Evolutionary conservation across 37 sponge, comb jelly and placozoan genomes (phyloP).

Genomic region (Tethya wilhelma): DNA sequence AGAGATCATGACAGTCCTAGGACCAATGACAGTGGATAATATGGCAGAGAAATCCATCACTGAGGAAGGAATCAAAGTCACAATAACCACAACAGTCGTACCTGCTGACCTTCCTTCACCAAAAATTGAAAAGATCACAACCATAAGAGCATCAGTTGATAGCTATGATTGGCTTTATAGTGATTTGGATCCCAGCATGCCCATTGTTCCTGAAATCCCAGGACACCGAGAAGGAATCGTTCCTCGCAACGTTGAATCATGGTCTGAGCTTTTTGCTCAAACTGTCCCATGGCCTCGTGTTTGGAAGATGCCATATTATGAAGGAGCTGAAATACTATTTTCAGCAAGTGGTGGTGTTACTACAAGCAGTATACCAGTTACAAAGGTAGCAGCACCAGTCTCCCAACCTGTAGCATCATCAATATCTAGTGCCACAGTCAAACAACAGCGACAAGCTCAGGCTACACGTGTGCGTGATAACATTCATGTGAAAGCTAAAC

Average conservation of each 20-base stretch:
- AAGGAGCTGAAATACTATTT: not conserved
- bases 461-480: too few species aligned
- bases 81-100: not conserved
- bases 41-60: not conserved
- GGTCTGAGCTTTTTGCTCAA: slow-evolving; percentile 24
- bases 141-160: not conserved
- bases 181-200: slow-evolving; percentile 11
- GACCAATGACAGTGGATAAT: not conserved
- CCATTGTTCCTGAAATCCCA: not conserved
- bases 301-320: slow-evolving; percentile 1
- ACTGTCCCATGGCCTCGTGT: slow-evolving; percentile 35
- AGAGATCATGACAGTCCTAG: not conserved
- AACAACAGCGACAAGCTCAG: not conserved
- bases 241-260: slow-evolving; percentile 32
- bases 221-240: not conserved
- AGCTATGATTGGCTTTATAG: slow-evolving; percentile 14
- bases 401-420: too few species aligned
- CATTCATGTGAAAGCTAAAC: not conserved
- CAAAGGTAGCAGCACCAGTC: too few species aligned
- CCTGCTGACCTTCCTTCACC: not conserved
- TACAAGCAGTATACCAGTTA: slow-evolving; percentile 5
- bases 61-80: not conserved
- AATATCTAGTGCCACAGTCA: not conserved
- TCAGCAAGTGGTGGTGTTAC: slow-evolving; percentile 15
- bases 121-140: not conserved